Evolutionary conservation across 2,888 invertebrate genomes (phyloP).

Genomic region (Notodonta dromedarius): DNA sequence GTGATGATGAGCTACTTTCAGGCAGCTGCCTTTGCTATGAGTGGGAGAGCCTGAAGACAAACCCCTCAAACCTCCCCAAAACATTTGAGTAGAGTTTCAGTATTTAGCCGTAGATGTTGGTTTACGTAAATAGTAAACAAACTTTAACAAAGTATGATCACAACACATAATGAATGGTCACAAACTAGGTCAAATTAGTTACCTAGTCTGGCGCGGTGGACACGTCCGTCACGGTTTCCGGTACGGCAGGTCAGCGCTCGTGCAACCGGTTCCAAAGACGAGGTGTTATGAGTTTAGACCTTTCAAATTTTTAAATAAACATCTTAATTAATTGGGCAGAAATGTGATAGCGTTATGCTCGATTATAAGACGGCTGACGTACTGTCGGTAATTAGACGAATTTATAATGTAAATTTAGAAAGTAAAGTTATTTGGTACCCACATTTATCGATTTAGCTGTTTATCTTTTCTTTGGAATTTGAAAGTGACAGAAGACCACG

Average conservation of each 20-base stretch:
- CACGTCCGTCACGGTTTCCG: slow-evolving; percentile 27
- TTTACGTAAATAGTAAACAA: not conserved
- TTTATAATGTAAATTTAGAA: not conserved
- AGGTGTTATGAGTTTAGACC: slow-evolving; percentile 1
- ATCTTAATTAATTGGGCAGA: slow-evolving; percentile 1
- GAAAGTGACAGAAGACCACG: too few relatives aligned
- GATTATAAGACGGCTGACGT: too few relatives aligned
- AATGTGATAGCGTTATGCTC: not conserved
- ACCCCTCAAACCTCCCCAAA: too few relatives aligned
- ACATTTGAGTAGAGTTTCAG: too few relatives aligned
- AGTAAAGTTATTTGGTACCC: too few relatives aligned
- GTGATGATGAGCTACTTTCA: too few relatives aligned
- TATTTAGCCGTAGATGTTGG: too few relatives aligned
- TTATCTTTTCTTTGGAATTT: too few relatives aligned
- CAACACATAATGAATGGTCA: slow-evolving; percentile 8
- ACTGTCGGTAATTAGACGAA: not conserved
- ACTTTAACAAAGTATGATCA: not conserved
- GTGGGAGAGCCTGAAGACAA: too few relatives aligned
- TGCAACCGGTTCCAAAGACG: slow-evolving; percentile 24
- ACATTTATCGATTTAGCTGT: too few relatives aligned
- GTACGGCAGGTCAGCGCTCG: slow-evolving; percentile 25
- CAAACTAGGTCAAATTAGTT: slow-evolving; percentile 31
- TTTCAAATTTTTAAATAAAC: slow-evolving; percentile 4
- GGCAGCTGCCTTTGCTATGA: too few relatives aligned
- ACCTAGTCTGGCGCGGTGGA: slow-evolving; percentile 17